phyloP scores from a whole-genome alignment of 2,888 invertebrate species.

The Coelopa pilipes region DNA sequence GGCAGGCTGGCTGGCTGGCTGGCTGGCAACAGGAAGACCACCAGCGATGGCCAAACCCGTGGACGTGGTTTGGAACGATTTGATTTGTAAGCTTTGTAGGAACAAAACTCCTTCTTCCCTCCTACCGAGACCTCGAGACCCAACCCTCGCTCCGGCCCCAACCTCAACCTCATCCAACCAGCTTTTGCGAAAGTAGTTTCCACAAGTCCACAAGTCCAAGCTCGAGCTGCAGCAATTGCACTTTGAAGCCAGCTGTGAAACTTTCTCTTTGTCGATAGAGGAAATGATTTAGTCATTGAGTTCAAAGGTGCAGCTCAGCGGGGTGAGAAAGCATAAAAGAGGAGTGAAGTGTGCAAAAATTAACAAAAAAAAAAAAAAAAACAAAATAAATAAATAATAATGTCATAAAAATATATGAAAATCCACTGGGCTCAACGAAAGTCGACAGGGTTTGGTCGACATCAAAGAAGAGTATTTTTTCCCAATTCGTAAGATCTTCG shows the following conservation, averaged over 20 bases:
- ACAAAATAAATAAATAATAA: not conserved
- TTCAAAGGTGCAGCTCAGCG: constrained; percentile 29
- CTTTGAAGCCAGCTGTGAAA: not conserved
- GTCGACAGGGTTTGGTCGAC: not conserved
- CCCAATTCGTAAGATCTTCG: not conserved
- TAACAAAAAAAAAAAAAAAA: constrained; percentile 5
- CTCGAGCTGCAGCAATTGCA: constrained; percentile 4
- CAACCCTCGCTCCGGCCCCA: not conserved
- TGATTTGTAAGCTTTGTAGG: no score
- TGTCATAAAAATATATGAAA: not conserved
- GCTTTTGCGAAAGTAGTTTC: constrained; percentile 30
- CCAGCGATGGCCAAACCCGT: constrained; percentile 12
- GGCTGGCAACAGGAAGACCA: constrained; percentile 11
- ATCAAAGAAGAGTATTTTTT: not conserved
- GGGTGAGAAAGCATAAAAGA: not conserved
- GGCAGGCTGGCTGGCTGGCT: no score
- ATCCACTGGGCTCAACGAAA: not conserved
- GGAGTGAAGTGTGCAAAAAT: not conserved
- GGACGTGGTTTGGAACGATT: not conserved
- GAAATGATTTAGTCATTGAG: constrained; percentile 9
- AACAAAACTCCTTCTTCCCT: no score
- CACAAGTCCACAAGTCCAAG: not conserved
- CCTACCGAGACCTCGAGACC: no score
- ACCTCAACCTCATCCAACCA: not conserved
- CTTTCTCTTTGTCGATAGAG: constrained; percentile 22